Percentiles rank a stretch among this genome's conserved stretches.
Conservation (phyloP, 2,888 invertebrate genomes). For the Drosophila multiciliata region DNA sequence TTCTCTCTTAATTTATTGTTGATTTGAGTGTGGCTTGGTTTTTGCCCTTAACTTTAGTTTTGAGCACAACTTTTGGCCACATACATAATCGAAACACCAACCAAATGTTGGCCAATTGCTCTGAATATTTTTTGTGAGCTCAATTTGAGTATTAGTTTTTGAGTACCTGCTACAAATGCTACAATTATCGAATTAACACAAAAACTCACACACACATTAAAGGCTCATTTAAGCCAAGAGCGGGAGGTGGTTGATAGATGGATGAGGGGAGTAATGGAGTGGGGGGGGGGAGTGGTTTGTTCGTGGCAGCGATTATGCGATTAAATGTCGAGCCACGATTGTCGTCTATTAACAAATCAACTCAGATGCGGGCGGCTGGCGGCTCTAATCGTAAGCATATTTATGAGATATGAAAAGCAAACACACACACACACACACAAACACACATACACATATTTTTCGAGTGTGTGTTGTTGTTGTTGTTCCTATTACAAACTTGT, state of each 20-base stretch:
- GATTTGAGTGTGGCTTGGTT: neutral
- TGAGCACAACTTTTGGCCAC: neutral
- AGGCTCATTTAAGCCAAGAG: conserved; percentile 28
- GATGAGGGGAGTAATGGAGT: neutral
- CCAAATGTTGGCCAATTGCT: neutral
- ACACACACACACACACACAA: conserved; percentile 16
- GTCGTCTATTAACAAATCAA: conserved; percentile 73
- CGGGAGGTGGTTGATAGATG: conserved; percentile 1
- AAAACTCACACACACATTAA: conserved; percentile 3
- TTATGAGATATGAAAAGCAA: conserved; percentile 59
- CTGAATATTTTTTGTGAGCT: conserved; percentile 26
- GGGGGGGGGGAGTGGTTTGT: neutral
- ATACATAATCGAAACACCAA: neutral
- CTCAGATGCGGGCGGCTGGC: conserved; percentile 60
- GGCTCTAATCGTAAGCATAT: conserved; percentile 73
- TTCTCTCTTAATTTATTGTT: conserved; percentile 2
- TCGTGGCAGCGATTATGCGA: conserved; percentile 35
- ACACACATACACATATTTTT: conserved; percentile 6
- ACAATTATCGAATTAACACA: conserved; percentile 58
- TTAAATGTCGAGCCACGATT: conserved; percentile 71
- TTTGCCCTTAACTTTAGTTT: neutral
- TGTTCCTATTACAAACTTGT: conserved; percentile 46
- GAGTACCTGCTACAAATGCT: conserved; percentile 50
- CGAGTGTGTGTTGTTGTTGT: conserved; percentile 10
- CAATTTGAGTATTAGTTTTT: conserved; percentile 7